phyloP scores from a whole-genome alignment of 2,888 invertebrate species.

The Mesopsocus fuscifrons region DNA sequence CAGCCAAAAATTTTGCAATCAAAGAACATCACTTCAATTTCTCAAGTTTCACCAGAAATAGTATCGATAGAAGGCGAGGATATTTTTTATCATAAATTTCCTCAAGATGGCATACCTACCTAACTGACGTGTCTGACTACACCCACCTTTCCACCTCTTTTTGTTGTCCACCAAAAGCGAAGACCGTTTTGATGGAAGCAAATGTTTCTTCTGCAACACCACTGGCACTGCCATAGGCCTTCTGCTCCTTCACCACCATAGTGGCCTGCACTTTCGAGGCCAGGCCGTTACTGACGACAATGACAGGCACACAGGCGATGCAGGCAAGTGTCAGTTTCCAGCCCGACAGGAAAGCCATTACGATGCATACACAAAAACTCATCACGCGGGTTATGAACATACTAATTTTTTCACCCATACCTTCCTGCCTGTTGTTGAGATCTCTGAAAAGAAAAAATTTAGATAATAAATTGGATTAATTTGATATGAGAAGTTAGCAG shows the following conservation, averaged over 20 bases:
- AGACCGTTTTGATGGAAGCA: slow-evolving; percentile 51
- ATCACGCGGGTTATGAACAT: slow-evolving; percentile 51
- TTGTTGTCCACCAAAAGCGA: slow-evolving; percentile 55
- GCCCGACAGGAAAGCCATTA: slow-evolving; percentile 57
- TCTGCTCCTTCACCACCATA: slow-evolving; percentile 31
- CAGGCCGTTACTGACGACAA: slow-evolving; percentile 51
- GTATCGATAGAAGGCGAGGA: too few species aligned
- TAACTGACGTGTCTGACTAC: too few species aligned
- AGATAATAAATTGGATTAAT: too few species aligned
- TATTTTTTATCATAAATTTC: too few species aligned
- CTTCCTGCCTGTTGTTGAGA: slow-evolving; percentile 59
- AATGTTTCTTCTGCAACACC: slow-evolving; percentile 60
- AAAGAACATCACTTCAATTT: too few species aligned
- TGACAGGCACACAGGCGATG: slow-evolving; percentile 53
- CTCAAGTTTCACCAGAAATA: too few species aligned
- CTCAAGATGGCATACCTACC: too few species aligned
- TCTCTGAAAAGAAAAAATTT: slow-evolving; percentile 35
- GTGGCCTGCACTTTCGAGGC: slow-evolving; percentile 34
- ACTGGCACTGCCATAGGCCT: slow-evolving; percentile 50
- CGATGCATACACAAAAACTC: slow-evolving; percentile 48
- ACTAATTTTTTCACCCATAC: slow-evolving; percentile 52
- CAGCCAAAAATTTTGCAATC: too few species aligned
- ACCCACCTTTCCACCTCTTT: slow-evolving; percentile 33
- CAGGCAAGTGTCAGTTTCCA: slow-evolving; percentile 73
- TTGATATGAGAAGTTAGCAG: too few species aligned